Percentiles rank a stretch among this genome's conserved stretches.
phyloP scores from a whole-genome alignment of 2,113 vertebrate species.

The Scortum barcoo region DNA sequence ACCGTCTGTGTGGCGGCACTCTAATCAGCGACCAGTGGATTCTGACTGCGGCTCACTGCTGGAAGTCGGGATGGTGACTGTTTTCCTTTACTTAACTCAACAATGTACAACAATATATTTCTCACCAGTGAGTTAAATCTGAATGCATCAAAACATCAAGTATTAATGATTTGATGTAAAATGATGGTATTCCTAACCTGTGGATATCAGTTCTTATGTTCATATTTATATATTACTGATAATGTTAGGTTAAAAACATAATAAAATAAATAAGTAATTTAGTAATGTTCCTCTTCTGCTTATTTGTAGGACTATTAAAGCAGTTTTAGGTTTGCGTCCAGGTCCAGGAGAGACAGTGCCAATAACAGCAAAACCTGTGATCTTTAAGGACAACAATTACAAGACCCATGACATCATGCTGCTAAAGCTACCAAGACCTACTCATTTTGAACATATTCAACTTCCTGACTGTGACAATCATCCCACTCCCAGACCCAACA shows the following conservation, averaged over 20 bases:
- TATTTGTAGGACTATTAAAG: background rate
- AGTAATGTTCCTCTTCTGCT: background rate
- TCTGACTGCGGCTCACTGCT: too few relatives aligned
- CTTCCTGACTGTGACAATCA: background rate
- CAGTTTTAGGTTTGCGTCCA: background rate
- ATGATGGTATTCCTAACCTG: background rate
- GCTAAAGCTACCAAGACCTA: background rate
- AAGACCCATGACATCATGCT: background rate
- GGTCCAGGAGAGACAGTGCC: fast-evolving
- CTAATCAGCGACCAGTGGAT: conserved; percentile 12
- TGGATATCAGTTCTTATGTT: too few relatives aligned
- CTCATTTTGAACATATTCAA: fast-evolving
- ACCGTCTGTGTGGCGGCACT: conserved; percentile 6
- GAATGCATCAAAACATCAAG: background rate
- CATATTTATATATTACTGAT: too few relatives aligned
- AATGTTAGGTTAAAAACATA: background rate
- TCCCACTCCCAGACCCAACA: too few relatives aligned
- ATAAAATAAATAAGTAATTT: background rate
- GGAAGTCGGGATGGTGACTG: too few relatives aligned
- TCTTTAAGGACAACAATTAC: background rate
- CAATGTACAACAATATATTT: too few relatives aligned
- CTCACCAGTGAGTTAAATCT: too few relatives aligned
- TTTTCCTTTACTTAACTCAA: too few relatives aligned
- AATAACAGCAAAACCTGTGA: background rate
- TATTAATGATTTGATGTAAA: background rate